These are phyloP conservation scores for Ctenopoma multispine DNA, from an alignment of 2,797 vertebrate genomes.

Conservation along the genomic window DNA sequence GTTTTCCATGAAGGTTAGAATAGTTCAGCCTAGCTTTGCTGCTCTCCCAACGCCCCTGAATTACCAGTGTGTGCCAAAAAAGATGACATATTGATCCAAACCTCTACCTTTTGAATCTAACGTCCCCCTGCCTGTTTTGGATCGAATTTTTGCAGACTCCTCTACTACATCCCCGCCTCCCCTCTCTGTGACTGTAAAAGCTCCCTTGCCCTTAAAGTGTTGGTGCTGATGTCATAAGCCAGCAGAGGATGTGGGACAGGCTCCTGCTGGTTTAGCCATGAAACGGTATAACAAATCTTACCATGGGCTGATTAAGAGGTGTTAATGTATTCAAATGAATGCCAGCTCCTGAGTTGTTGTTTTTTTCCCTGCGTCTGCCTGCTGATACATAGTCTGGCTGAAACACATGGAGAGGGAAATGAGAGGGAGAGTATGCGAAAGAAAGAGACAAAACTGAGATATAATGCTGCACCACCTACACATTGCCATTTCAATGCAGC, in stretches of 20 bases:
- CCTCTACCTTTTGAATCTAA: slow-evolving; percentile 23
- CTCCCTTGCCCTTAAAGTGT: slow-evolving; percentile 20
- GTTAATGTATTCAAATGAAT: slow-evolving; percentile 67
- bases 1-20: slow-evolving; percentile 19
- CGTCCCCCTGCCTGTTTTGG: slow-evolving; percentile 4
- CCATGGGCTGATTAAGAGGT: slow-evolving; percentile 49
- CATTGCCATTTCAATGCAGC: slow-evolving; percentile 25
- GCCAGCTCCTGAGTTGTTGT: slow-evolving; percentile 36
- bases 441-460: neutral
- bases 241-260: slow-evolving; percentile 30
- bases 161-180: neutral
- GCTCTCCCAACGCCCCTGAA: neutral
- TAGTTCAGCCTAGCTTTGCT: neutral
- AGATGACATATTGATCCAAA: slow-evolving; percentile 45
- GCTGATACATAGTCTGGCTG: slow-evolving; percentile 28
- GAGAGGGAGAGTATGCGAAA: slow-evolving; percentile 24
- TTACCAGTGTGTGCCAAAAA: slow-evolving; percentile 24
- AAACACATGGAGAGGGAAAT: slow-evolving; percentile 38
- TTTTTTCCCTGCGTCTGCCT: slow-evolving; percentile 1
- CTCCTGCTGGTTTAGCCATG: slow-evolving; percentile 24
- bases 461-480: slow-evolving; percentile 48
- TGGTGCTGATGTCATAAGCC: slow-evolving; percentile 35
- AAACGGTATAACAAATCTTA: slow-evolving; percentile 7
- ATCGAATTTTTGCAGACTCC: slow-evolving; percentile 37
- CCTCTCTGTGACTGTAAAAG: slow-evolving; percentile 10